A percentile compares a stretch with the other conserved stretches of the same genome.
These are phyloP conservation scores for Oryctes rhinoceros DNA, from an alignment of 1,140 invertebrate genomes.

Conservation along the genomic window DNA sequence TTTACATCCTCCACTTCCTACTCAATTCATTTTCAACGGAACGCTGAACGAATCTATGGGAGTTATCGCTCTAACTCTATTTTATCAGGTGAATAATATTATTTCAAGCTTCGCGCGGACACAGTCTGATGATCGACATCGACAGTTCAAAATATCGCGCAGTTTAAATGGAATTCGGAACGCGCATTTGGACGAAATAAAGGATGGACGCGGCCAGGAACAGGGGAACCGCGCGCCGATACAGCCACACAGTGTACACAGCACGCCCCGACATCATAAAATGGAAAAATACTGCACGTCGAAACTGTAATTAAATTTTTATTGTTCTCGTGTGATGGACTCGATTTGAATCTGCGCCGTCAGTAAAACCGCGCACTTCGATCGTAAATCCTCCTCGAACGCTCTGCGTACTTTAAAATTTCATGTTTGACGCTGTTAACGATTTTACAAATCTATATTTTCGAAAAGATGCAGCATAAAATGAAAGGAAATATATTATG, in stretches of 20 bases:
- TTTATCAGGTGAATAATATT: no score
- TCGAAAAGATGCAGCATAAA: no score
- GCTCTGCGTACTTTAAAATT: background rate
- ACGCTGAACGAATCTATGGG: no score
- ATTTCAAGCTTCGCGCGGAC: no score
- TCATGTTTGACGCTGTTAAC: background rate
- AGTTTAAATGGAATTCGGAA: background rate
- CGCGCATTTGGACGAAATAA: background rate
- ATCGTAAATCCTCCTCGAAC: slow-evolving; percentile 1
- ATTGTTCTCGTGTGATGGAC: slow-evolving; percentile 29
- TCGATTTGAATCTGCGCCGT: background rate
- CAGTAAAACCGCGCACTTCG: background rate
- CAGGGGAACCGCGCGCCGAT: no score
- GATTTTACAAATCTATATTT: slow-evolving; percentile 13
- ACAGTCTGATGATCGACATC: no score
- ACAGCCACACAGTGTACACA: background rate
- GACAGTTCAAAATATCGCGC: no score
- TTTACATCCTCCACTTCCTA: no score
- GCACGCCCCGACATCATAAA: slow-evolving; percentile 3
- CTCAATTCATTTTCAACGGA: no score
- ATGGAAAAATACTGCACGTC: slow-evolving; percentile 15
- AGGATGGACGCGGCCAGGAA: background rate
- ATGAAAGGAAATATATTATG: no score
- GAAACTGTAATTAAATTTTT: slow-evolving; percentile 30
- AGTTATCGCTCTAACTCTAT: no score